phyloP scores from a whole-genome alignment of 2,888 invertebrate genomes.

The Melanargia galathea region DNA sequence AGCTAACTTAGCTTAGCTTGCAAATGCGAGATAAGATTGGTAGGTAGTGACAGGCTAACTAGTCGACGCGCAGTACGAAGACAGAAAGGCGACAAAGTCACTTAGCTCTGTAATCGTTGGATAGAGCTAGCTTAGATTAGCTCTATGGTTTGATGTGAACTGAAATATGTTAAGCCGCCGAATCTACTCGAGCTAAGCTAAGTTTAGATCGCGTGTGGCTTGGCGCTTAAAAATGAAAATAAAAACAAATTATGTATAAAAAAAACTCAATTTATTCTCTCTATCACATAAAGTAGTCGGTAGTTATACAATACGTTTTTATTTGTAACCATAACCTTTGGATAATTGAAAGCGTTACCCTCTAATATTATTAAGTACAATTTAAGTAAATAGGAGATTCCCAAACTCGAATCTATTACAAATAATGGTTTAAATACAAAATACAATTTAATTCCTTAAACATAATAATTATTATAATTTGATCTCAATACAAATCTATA shows the following conservation, averaged over 20 bases:
- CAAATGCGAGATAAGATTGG: no score
- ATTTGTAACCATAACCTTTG: slow-evolving; percentile 61
- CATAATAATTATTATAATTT: slow-evolving; percentile 6
- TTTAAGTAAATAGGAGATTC: slow-evolving; percentile 77
- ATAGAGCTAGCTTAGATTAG: no score
- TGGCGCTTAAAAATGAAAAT: slow-evolving; percentile 61
- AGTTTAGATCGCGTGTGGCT: no score
- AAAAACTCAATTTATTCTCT: slow-evolving; percentile 75
- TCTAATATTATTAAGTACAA: slow-evolving; percentile 69
- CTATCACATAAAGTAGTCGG: slow-evolving; percentile 65
- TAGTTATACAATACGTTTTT: slow-evolving; percentile 53
- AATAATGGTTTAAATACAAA: slow-evolving; percentile 1
- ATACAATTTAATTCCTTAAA: slow-evolving; percentile 7
- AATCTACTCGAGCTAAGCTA: no score
- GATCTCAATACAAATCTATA: slow-evolving; percentile 25
- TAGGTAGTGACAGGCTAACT: no score
- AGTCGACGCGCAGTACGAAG: no score
- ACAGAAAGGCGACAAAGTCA: no score
- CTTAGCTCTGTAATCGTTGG: no score
- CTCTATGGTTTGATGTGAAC: no score
- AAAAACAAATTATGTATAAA: slow-evolving; percentile 59
- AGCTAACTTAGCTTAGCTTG: no score
- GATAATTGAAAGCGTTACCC: slow-evolving; percentile 59
- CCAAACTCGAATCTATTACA: slow-evolving; percentile 44
- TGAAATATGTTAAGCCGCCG: no score